Percentiles rank a stretch among this genome's conserved stretches.
These are phyloP conservation scores for Falco naumanni DNA, from an alignment of 2,797 vertebrate genomes.

Conservation along the genomic window DNA sequence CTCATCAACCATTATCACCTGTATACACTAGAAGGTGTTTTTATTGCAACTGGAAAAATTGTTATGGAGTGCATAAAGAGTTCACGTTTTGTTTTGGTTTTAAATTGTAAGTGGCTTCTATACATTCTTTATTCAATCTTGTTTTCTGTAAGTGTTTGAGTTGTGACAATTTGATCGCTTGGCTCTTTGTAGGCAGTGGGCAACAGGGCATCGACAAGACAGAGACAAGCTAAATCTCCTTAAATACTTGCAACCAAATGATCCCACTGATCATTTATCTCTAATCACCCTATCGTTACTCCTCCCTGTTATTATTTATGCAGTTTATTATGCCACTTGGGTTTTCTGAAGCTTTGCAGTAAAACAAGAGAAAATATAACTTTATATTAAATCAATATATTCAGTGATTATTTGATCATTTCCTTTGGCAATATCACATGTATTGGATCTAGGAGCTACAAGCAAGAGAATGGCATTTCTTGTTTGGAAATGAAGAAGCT, in stretches of 20 bases:
- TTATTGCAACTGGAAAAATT: background rate
- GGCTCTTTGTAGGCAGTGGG: background rate
- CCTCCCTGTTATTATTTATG: background rate
- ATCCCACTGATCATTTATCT: background rate
- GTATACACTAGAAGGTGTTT: background rate
- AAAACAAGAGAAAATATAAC: background rate
- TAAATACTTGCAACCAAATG: background rate
- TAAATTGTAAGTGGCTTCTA: background rate
- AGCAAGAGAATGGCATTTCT: constrained; percentile 17
- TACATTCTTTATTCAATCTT: background rate
- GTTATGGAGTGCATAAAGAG: background rate
- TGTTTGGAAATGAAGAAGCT: constrained; percentile 51
- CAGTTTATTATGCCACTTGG: background rate
- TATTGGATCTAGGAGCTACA: background rate
- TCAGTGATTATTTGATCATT: background rate
- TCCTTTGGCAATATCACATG: background rate
- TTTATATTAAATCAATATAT: constrained; percentile 15
- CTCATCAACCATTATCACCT: background rate
- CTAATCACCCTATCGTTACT: background rate
- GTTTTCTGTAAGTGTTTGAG: background rate
- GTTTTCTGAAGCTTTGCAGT: background rate
- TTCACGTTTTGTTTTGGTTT: background rate
- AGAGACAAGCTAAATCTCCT: background rate
- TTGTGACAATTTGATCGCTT: background rate
- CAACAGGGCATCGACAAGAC: background rate